These are phyloP conservation scores for Keiferia lycopersicella DNA, from an alignment of 2,888 invertebrate species.

Conservation along the genomic window DNA sequence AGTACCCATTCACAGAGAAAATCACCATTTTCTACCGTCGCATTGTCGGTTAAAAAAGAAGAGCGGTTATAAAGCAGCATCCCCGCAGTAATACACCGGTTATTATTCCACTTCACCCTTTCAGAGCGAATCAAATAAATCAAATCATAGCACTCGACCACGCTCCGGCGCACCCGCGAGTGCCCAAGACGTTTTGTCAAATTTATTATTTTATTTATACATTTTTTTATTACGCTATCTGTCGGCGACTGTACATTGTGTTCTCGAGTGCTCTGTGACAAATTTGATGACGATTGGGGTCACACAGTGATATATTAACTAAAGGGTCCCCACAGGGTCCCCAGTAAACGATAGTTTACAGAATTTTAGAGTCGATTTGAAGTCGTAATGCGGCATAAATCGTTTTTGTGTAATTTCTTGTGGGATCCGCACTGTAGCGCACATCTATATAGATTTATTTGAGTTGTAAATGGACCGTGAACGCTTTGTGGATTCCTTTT, in stretches of 20 bases:
- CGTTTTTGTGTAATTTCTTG: conserved; percentile 64
- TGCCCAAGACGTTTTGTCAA: conserved; percentile 81
- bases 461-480: conserved; percentile 60
- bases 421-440: conserved; percentile 45
- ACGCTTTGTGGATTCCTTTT: conserved; percentile 47
- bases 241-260: conserved; percentile 71
- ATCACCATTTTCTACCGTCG: not conserved
- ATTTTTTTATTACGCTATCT: conserved; percentile 72
- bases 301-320: conserved; percentile 70
- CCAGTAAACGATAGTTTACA: conserved; percentile 71
- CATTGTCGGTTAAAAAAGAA: not conserved
- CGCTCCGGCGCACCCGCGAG: conserved; percentile 70
- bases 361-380: conserved; percentile 75
- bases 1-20: not conserved
- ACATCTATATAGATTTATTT: conserved; percentile 52
- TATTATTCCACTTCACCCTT: conserved; percentile 74
- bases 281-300: conserved; percentile 79
- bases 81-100: conserved; percentile 54
- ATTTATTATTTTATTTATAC: conserved; percentile 80
- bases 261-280: conserved; percentile 78
- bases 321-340: conserved; percentile 51
- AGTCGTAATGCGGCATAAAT: conserved; percentile 68
- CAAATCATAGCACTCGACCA: conserved; percentile 77
- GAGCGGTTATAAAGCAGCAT: conserved; percentile 39
- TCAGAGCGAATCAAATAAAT: conserved; percentile 74